A percentile compares a stretch with the other conserved stretches of the same genome.
Conservation (phyloP, 2,113 vertebrate species). For the Campylomormyrus numenius region DNA sequence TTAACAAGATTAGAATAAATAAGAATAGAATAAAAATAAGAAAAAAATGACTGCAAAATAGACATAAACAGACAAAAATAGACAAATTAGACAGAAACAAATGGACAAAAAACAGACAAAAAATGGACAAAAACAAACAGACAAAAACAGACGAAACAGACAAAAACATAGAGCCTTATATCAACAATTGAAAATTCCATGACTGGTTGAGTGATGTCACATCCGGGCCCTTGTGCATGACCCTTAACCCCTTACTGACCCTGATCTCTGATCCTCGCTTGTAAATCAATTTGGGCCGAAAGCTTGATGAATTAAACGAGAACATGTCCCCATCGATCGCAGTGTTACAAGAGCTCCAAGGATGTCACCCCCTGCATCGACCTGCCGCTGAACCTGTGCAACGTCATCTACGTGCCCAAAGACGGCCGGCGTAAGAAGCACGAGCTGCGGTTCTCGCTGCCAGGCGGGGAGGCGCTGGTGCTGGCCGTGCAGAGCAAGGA, state of each 20-base stretch:
- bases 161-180: neutral
- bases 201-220: neutral
- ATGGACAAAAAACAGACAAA: neutral
- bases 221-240: neutral
- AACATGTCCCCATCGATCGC: neutral
- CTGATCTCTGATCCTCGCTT: neutral
- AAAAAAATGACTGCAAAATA: neutral
- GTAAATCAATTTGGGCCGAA: neutral
- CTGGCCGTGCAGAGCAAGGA: conserved; percentile 91
- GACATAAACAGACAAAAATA: neutral
- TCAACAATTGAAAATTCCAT: neutral
- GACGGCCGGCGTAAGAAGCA: conserved; percentile 90
- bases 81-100: neutral
- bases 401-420: conserved; percentile 82
- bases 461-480: conserved; percentile 78
- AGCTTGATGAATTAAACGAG: neutral
- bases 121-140: neutral
- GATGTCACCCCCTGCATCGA: conserved; percentile 78
- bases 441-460: conserved; percentile 83
- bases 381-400: conserved; percentile 74
- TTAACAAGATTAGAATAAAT: neutral
- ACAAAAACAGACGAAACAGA: neutral
- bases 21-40: neutral
- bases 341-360: conserved; percentile 98
- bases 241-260: neutral